Evolutionary conservation across 1,140 invertebrate species (phyloP), one percentile per base, ranked within the genome.

Genomic region (Pseudomyrmex cubaensis): DNA sequence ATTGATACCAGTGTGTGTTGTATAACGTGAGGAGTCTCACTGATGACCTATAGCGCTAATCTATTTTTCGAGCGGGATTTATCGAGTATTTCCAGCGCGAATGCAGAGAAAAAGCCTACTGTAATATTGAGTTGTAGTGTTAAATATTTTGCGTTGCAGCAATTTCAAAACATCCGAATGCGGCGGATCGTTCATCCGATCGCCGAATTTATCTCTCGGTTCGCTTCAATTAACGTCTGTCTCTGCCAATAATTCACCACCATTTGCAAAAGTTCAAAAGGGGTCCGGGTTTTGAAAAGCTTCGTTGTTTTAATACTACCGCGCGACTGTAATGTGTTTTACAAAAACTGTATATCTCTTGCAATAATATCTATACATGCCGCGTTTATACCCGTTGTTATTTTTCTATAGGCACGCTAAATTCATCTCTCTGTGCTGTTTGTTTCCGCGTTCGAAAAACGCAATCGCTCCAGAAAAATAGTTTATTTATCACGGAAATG

Each of bases 31-130:
- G 66, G 46, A 80, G 66, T 80, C 66, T 70, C 76, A 44, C 64
- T 72, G 76, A 80, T 80, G 76, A 80, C 66, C 76, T 80, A 80
- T 80, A 54, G 54, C 76, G 76, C 66, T 80, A 80, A 80, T 80
- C 76, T 80, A 80, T 72, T 80, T 80, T 72, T 66, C 76, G 44
- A 80, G 17, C 66, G 54, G 54, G 66, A 80, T 80, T 80, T 80
- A 61, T 72, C 64, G 76, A 48, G 64, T 70, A 70, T 80, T 35
- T 48, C 35, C n/a, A 35, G 35, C 5, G 54, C 66, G 57, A 72
- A 70, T 52, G 66, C 66, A 48, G 76, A 59, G 35, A 35, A 35
- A 35, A 62, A 80, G 54, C 76, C 17, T 54, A 56, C 46, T 50
- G 46, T 80, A 80, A 80, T 70, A 80, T 80, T 66, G 54, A 48